Conservation (phyloP, 2,113 vertebrate species). For the Probosciger aterrimus region DNA sequence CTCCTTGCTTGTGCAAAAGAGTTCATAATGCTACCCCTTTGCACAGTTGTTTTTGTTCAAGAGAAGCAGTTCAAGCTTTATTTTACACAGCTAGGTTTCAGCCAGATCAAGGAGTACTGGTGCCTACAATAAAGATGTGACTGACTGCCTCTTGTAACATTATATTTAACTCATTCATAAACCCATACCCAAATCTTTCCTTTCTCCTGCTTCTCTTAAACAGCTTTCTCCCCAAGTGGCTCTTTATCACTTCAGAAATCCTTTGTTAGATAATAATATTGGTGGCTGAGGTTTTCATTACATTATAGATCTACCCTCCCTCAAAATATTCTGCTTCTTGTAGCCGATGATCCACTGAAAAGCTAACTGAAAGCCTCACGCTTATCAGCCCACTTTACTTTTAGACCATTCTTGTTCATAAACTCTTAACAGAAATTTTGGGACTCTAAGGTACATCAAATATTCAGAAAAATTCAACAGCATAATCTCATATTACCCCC, state of each 20-base stretch:
- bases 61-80: neutral
- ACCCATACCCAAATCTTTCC: neutral
- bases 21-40: neutral
- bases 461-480: neutral
- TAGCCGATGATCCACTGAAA: neutral
- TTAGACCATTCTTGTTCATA: neutral
- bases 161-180: neutral
- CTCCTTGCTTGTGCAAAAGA: neutral
- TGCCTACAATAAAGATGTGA: neutral
- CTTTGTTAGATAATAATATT: neutral
- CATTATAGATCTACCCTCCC: neutral
- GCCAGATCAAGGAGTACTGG: neutral
- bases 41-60: neutral
- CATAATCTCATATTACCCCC: neutral
- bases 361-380: neutral
- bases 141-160: neutral
- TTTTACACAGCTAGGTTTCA: neutral
- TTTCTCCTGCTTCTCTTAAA: neutral
- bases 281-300: neutral
- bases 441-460: neutral
- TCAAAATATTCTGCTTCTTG: neutral
- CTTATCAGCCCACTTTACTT: neutral
- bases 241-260: neutral
- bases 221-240: neutral
- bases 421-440: neutral